Conservation (phyloP, 2,888 invertebrate genomes). For the Phasia obesa region DNA sequence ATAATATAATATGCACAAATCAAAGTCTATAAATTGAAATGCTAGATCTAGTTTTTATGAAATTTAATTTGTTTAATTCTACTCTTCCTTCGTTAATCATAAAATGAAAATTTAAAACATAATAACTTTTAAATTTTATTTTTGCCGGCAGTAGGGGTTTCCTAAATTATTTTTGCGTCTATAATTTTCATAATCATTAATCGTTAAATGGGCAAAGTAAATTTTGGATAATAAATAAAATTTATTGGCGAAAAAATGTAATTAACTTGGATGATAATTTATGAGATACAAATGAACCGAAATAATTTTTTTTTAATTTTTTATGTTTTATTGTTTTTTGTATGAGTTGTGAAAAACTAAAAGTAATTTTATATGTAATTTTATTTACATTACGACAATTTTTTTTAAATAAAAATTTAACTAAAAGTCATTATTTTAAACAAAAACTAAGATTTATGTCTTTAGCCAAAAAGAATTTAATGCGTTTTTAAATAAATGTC, state of each 20-base stretch:
- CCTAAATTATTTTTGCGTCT: not conserved
- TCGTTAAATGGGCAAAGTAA: conserved; percentile 37
- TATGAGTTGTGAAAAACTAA: conserved; percentile 3
- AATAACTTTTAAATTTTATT: not conserved
- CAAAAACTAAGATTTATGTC: too few relatives aligned
- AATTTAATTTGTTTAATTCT: too few relatives aligned
- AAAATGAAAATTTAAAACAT: too few relatives aligned
- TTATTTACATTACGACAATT: not conserved
- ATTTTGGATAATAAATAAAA: conserved; percentile 59
- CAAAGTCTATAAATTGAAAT: too few relatives aligned
- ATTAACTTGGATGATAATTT: conserved; percentile 63
- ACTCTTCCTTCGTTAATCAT: too few relatives aligned
- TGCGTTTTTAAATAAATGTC: too few relatives aligned
- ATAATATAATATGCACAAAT: too few relatives aligned
- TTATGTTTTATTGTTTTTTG: conserved; percentile 36
- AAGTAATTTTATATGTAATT: conserved; percentile 13
- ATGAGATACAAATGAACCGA: conserved; percentile 54
- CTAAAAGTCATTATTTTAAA: too few relatives aligned
- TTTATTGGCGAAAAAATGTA: conserved; percentile 57
- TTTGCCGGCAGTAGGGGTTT: conserved; percentile 23
- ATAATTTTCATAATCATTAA: conserved; percentile 42
- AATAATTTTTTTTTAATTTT: conserved; percentile 44
- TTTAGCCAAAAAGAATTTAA: too few relatives aligned
- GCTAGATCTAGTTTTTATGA: too few relatives aligned
- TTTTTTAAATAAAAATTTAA: too few relatives aligned